Evolutionary conservation across 2,888 invertebrate genomes (phyloP).

Genomic region (Aproaerema taeniolella): DNA sequence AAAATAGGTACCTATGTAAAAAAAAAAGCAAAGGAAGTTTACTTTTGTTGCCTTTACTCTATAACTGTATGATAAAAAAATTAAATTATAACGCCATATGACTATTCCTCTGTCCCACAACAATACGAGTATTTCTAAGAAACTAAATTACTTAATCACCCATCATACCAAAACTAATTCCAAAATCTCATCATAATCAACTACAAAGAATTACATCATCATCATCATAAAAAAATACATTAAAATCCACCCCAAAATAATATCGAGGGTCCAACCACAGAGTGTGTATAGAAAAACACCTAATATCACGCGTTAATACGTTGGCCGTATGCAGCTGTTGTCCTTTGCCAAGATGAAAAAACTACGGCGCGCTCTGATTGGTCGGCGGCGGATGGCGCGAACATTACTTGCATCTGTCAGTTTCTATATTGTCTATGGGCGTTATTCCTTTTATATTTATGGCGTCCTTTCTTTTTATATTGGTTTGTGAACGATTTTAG

Average conservation of each 20-base stretch:
- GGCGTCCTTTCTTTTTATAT: background rate
- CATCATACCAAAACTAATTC: background rate
- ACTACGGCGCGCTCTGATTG: constrained; percentile 46
- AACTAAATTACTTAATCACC: background rate
- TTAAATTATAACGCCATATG: no score
- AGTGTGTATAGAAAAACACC: constrained; percentile 55
- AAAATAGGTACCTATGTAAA: no score
- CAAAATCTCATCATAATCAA: constrained; percentile 27
- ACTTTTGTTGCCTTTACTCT: no score
- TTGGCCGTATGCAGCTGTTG: constrained; percentile 59
- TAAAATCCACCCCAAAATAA: constrained; percentile 25
- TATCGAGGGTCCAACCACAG: constrained; percentile 28
- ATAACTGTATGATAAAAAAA: no score
- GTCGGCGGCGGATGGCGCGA: constrained; percentile 45
- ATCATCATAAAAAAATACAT: constrained; percentile 34
- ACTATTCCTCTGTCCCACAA: no score
- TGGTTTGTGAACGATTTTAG: no score
- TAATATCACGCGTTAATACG: constrained; percentile 62
- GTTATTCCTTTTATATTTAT: constrained; percentile 5
- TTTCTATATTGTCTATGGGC: constrained; percentile 52
- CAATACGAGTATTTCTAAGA: background rate
- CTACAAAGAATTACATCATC: constrained; percentile 36
- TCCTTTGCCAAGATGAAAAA: constrained; percentile 42
- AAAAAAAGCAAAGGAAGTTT: no score
- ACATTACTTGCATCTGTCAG: constrained; percentile 66